These are phyloP conservation scores for Linurgus olivaceus DNA, from an alignment of 2,797 vertebrate species.

Conservation along the genomic window DNA sequence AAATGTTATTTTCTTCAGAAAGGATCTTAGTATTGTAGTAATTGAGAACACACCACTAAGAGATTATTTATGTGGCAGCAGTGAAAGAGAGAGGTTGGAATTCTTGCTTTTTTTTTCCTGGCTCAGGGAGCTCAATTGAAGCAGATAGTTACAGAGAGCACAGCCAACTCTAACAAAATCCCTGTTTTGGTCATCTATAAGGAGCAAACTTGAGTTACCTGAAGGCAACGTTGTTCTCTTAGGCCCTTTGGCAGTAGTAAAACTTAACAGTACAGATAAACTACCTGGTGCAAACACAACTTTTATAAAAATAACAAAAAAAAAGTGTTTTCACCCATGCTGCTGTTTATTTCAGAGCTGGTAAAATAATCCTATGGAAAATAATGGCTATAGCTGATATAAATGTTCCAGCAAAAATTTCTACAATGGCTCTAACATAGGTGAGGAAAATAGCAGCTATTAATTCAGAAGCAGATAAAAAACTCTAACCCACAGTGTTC, in stretches of 20 bases:
- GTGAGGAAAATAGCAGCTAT: neutral
- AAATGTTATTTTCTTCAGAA: neutral
- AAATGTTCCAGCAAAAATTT: neutral
- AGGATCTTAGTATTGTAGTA: neutral
- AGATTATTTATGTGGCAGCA: neutral
- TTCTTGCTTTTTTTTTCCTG: neutral
- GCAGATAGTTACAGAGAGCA: neutral
- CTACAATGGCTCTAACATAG: neutral
- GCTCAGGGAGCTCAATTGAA: neutral
- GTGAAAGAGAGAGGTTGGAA: neutral
- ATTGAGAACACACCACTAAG: neutral
- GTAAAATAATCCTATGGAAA: neutral
- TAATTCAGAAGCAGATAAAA: neutral
- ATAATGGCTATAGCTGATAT: neutral
- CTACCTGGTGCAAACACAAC: neutral
- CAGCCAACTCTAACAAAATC: slow-evolving; percentile 32
- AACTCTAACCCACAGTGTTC: neutral
- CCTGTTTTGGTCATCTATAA: slow-evolving; percentile 11
- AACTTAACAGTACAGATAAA: neutral
- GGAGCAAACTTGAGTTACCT: neutral
- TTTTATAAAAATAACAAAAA: neutral
- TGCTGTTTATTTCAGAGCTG: neutral
- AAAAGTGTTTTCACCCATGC: neutral
- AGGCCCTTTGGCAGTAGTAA: neutral
- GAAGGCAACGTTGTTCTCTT: neutral